Base-by-base conservation (phyloP, 2,113 vertebrate species). In the Scolopax mira region DNA sequence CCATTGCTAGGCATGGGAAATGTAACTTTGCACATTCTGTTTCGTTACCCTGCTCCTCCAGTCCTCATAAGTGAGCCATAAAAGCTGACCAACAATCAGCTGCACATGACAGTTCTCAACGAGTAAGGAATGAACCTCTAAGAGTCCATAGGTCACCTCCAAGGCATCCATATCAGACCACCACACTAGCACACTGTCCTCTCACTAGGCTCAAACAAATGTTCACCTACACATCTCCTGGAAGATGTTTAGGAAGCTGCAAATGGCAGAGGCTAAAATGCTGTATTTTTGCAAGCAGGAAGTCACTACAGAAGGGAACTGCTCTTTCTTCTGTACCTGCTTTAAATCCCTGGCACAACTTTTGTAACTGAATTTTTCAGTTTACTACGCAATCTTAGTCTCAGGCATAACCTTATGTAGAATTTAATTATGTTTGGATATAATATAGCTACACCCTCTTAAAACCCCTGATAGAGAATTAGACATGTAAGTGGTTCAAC, bases 41-140 rank as follows among this genome's bases (percentile, higher is more conserved):
- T 84, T 28, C 18, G 2, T 46, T 39, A 39, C 3, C 24, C 44
- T 84, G 55, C 37, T 90, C 41, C 80, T 79, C 52, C 13, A 3
- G 33, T 16, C 13, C 46, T 80, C 30, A 3, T 0, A 31, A 79
- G 42, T 25, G 41, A 73, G 65, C 51, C 57, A 42, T 6, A 49
- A 72, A 48, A 69, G 28, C 3, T 65, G 66, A 13, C 13, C 75
- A 57, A 37, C n/a, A 24, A 46, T 48, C 88, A 52, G 7, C 16
- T 7, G 8, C 3, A 1, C 37, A 9, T 31, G 2, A 35, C 0
- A 54, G 31, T 3, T 23, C 52, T 65, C 3, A 0, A 5, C 0
- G 1, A 2, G 6, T 17, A 39, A 69, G n/a, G 9, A 49, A 4
- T 5, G 25, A n/a, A 16, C 33, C 35, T 21, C 30, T 64, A 60